phyloP scores from a whole-genome alignment of 2,888 invertebrate genomes.

The Dasysyrphus albostriatus region DNA sequence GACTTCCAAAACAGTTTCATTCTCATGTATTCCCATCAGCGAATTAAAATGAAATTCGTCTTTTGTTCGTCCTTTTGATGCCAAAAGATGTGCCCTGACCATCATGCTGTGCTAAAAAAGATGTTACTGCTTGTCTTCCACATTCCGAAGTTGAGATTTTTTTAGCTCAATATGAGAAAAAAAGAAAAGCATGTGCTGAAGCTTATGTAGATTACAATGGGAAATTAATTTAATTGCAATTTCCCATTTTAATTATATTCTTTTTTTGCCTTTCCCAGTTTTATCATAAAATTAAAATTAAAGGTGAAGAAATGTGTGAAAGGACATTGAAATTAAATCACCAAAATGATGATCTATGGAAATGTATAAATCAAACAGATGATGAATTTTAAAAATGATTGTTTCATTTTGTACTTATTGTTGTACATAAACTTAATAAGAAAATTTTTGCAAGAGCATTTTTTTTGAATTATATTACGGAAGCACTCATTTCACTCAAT shows the following conservation, averaged over 20 bases:
- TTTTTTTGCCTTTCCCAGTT: background rate
- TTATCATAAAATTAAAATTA: constrained; percentile 1
- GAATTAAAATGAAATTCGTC: constrained; percentile 64
- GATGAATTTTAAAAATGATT: too few species aligned
- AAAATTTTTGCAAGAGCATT: too few species aligned
- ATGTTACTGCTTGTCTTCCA: constrained; percentile 23
- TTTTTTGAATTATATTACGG: too few species aligned
- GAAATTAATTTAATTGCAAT: constrained; percentile 66
- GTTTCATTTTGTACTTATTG: too few species aligned
- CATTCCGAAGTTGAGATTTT: constrained; percentile 32
- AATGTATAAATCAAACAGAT: too few species aligned
- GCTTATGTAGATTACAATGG: constrained; percentile 59
- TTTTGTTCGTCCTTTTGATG: constrained; percentile 16
- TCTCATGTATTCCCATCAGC: constrained; percentile 32
- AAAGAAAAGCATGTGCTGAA: constrained; percentile 23
- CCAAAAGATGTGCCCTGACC: background rate
- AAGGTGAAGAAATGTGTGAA: background rate
- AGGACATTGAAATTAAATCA: background rate
- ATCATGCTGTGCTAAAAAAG: background rate
- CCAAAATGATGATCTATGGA: too few species aligned
- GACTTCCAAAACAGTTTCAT: constrained; percentile 36
- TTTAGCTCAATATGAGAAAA: background rate
- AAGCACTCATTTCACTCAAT: too few species aligned
- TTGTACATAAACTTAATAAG: too few species aligned
- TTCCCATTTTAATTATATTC: constrained; percentile 59